phyloP scores from a whole-genome alignment of 2,888 invertebrate genomes.

The Imbricaverruca yamaguchii region DNA sequence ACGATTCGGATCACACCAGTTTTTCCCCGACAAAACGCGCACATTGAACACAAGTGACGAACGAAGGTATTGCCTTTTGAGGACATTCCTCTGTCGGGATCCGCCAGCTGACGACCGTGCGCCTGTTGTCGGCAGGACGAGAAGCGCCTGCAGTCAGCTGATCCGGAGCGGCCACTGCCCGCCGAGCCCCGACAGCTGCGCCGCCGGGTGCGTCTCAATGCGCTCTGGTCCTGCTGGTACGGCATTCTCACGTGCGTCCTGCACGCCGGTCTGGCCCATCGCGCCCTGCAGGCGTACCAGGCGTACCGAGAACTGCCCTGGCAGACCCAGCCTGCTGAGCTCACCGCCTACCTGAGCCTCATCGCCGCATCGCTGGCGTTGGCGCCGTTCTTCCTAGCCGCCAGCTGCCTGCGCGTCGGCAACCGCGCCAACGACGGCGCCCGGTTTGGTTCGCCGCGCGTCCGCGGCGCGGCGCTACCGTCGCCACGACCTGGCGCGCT shows the following conservation, averaged over 20 bases:
- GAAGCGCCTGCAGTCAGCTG: neutral
- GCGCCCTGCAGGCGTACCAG: neutral
- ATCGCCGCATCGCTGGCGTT: neutral
- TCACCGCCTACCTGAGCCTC: neutral
- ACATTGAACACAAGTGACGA: no score
- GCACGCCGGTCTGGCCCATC: neutral
- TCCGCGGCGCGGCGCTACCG: constrained; percentile 15
- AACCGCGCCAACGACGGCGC: constrained; percentile 8
- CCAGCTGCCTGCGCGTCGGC: neutral
- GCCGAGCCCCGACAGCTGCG: neutral
- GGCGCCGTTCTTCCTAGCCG: neutral
- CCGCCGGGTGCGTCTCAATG: neutral
- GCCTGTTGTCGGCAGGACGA: neutral
- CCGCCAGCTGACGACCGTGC: no score
- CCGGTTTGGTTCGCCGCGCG: constrained; percentile 9
- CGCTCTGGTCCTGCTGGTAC: constrained; percentile 17
- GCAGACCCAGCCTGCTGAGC: neutral
- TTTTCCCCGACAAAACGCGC: no score
- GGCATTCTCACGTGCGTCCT: neutral
- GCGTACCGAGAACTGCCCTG: neutral
- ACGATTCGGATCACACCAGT: no score
- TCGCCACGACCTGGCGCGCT: constrained; percentile 4
- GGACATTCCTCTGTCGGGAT: no score
- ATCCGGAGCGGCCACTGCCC: neutral
- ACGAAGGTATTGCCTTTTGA: no score